Conservation (phyloP, 2,113 vertebrate species). For the Narcine bancroftii region DNA sequence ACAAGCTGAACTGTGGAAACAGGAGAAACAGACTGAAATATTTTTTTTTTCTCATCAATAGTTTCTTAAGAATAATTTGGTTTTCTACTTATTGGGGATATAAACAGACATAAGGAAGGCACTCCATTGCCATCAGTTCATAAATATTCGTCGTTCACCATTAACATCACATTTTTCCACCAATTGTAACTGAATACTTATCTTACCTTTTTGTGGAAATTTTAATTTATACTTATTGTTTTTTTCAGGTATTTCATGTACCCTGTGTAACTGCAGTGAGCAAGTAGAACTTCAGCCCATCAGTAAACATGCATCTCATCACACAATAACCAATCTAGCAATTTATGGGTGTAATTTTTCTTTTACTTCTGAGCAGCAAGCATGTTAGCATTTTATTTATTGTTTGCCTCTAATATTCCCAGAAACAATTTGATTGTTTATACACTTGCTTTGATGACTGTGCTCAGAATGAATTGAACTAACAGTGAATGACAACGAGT, state of each 20-base stretch:
- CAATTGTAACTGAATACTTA: no score
- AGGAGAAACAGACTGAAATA: neutral
- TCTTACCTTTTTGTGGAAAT: no score
- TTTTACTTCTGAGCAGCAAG: neutral
- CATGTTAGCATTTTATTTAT: neutral
- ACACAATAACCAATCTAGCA: neutral
- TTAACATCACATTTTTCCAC: no score
- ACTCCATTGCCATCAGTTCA: neutral
- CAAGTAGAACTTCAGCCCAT: no score
- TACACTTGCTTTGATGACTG: neutral
- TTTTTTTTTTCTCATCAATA: no score
- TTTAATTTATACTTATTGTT: no score
- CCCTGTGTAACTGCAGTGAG: no score
- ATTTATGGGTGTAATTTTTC: neutral
- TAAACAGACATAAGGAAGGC: neutral
- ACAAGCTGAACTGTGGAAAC: conserved; percentile 20
- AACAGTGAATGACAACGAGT: neutral
- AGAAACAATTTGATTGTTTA: neutral
- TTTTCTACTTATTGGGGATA: neutral
- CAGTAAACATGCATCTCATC: no score
- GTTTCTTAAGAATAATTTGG: neutral
- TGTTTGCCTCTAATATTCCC: neutral
- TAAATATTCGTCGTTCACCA: neutral
- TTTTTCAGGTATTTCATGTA: no score
- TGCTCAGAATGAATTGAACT: neutral